Evolutionary conservation across 2,888 invertebrate genomes (phyloP), one percentile per base, ranked within the genome.

Genomic region (Protonemura montana): DNA sequence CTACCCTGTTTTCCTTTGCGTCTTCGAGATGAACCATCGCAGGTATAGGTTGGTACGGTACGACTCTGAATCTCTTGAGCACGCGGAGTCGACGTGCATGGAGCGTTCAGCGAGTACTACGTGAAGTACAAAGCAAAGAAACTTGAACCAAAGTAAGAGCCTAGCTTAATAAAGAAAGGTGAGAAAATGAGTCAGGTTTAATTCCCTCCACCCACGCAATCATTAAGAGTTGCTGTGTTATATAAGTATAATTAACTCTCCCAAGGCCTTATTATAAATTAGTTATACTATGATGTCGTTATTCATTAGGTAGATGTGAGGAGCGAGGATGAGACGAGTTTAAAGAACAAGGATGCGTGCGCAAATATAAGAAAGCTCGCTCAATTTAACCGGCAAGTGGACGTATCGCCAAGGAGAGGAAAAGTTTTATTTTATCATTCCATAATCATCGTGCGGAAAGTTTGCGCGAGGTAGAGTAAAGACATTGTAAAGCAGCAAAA

Each of bases 221-320:
- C 84, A 84, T 84, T 84, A 84, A 76, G 84, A 59, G 84, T 84
- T 21, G 42, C 84, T 84, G 21, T 76, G 76, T 84, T 84, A 84
- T 25, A 82, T 13, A 41, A 83, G 82, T 83, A 83, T 83, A 83
- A 83, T 84, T 81, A 28, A 81, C 30, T 25, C 84, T 59, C 59
- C 29, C n/a, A 27, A 84, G 28, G 59, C 16, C 29, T 42, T 59
- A 59, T 84, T 76, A 84, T 76, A 84, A 76, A 84, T 76, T 13
- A 29, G 84, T 59, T 84, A 59, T 59, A 84, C 59, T 84, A 84
- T 84, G 76, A 16, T 84, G 84, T 83, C 41, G 28, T 81, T 81
- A 81, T n/a, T 30, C 30, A 81, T 83, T 83, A 42, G 3, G 82
- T 21, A 30, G 30, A 42, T 83, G 42, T 26, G 83, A 83, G 27